Evolutionary conservation across 2,888 invertebrate species (phyloP).

Genomic region (Arctia plantaginis): DNA sequence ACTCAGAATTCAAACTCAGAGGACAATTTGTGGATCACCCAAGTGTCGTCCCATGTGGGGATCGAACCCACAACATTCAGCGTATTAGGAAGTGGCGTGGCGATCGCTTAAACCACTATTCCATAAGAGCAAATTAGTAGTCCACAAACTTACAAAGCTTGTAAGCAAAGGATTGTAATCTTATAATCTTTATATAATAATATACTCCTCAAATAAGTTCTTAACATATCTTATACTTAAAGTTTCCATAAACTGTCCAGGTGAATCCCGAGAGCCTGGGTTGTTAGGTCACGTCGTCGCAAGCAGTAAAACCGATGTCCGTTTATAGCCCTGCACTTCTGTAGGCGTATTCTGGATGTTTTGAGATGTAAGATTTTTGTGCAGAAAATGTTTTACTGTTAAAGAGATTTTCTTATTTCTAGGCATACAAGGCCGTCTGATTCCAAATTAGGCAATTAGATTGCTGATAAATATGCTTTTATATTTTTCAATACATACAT

Average conservation of each 20-base stretch:
- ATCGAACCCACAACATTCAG: no score
- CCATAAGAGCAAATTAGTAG: no score
- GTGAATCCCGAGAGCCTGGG: conserved; percentile 25
- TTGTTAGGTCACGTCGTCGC: conserved; percentile 34
- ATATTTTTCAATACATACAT: no score
- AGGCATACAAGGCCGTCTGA: no score
- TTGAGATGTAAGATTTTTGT: neutral
- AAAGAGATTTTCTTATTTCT: no score
- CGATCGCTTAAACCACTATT: no score
- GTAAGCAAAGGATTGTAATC: neutral
- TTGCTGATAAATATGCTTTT: no score
- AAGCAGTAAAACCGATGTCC: conserved; percentile 43
- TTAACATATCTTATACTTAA: conserved; percentile 25
- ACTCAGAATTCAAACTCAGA: no score
- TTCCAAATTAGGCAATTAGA: no score
- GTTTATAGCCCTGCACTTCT: conserved; percentile 50
- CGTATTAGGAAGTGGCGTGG: no score
- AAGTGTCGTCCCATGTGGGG: no score
- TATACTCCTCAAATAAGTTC: conserved; percentile 28
- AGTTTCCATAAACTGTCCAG: conserved; percentile 22
- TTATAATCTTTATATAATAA: neutral
- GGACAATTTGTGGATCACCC: no score
- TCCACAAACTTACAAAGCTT: neutral
- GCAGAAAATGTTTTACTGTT: neutral
- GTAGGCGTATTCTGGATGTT: conserved; percentile 34